Percentiles rank a stretch among this genome's conserved stretches.
phyloP scores from a whole-genome alignment of 2,113 vertebrate species.

The Naja naja region DNA sequence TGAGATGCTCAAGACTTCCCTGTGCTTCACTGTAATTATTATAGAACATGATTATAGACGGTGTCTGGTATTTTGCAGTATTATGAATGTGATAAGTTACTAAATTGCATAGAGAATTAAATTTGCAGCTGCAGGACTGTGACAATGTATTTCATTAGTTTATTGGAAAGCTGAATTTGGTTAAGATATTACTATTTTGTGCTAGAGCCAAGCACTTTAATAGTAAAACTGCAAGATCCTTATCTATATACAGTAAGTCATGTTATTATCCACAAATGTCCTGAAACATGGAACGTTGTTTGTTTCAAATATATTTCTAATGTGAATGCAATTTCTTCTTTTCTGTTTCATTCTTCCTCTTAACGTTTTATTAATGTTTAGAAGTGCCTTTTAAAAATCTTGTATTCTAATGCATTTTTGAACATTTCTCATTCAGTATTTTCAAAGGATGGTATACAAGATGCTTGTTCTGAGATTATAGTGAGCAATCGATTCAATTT shows the following conservation, averaged over 20 bases:
- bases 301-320: constrained; percentile 40
- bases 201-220: constrained; percentile 26
- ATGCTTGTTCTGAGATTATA: constrained; percentile 33
- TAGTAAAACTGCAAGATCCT: background rate
- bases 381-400: constrained; percentile 30
- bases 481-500: constrained; percentile 21
- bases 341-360: background rate
- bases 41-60: constrained; percentile 9
- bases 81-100: constrained; percentile 51
- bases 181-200: constrained; percentile 59
- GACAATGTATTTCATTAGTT: constrained; percentile 54
- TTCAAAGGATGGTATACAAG: constrained; percentile 3
- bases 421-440: constrained; percentile 41
- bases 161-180: constrained; percentile 41
- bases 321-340: constrained; percentile 21
- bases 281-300: background rate
- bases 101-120: constrained; percentile 55
- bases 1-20: background rate
- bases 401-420: constrained; percentile 32
- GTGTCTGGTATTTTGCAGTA: constrained; percentile 41
- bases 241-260: background rate
- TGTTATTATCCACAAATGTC: background rate
- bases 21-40: constrained; percentile 9
- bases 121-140: constrained; percentile 62
- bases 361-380: constrained; percentile 33